Evolutionary conservation across 2,888 invertebrate species (phyloP).

Genomic region (Buathra laborator): DNA sequence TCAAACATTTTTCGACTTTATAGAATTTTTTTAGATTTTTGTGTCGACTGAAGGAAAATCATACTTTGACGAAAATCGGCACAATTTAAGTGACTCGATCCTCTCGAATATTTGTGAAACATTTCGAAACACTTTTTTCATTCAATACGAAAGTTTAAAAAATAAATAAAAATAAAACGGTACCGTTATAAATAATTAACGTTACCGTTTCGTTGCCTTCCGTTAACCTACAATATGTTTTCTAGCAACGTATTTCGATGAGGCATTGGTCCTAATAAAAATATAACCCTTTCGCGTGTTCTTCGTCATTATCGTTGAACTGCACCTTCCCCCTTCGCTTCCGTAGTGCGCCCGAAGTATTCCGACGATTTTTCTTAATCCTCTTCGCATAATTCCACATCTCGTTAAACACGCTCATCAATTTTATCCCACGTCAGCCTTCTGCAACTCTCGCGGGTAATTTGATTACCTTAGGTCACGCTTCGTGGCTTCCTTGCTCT

Average conservation of each 20-base stretch:
- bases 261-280: slow-evolving; percentile 23
- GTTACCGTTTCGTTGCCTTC: no score
- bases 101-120: no score
- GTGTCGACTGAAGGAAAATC: no score
- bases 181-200: no score
- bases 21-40: no score
- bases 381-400: slow-evolving; percentile 73
- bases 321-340: slow-evolving; percentile 21
- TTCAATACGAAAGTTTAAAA: no score
- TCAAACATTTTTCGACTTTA: no score
- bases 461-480: slow-evolving; percentile 73
- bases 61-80: no score
- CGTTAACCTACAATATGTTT: neutral
- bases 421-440: slow-evolving; percentile 75
- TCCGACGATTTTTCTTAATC: slow-evolving; percentile 69
- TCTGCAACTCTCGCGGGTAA: slow-evolving; percentile 69
- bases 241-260: slow-evolving; percentile 6
- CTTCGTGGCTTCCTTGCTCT: slow-evolving; percentile 67
- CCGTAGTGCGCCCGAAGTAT: slow-evolving; percentile 47
- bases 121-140: no score
- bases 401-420: slow-evolving; percentile 77
- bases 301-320: slow-evolving; percentile 57
- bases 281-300: slow-evolving; percentile 47
- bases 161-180: no score
- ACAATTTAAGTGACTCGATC: no score